A percentile compares a stretch with the other conserved stretches of the same genome.
These are phyloP conservation scores for Aeoliscus strigatus DNA, from an alignment of 2,797 vertebrate species.

Conservation along the genomic window DNA sequence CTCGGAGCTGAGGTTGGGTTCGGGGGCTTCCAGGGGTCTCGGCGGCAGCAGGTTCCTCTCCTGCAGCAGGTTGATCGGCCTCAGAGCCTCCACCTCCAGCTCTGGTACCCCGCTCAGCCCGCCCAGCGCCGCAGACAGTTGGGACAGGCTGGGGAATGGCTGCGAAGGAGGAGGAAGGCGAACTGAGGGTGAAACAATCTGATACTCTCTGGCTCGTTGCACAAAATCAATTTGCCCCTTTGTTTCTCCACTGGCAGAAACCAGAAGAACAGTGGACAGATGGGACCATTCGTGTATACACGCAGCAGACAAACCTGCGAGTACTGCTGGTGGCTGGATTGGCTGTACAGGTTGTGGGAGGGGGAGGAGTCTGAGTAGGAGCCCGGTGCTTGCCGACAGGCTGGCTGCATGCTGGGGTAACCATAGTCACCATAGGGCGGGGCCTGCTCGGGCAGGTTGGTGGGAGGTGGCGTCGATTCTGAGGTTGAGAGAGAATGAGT, in stretches of 20 bases:
- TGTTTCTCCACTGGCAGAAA: too few species aligned
- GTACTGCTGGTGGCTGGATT: conserved; percentile 66
- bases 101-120: conserved; percentile 87
- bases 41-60: conserved; percentile 87
- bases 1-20: conserved; percentile 89
- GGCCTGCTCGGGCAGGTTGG: conserved; percentile 69
- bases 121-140: conserved; percentile 86
- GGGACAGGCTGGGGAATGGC: conserved; percentile 86
- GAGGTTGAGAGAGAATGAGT: conserved; percentile 1
- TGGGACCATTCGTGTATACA: neutral
- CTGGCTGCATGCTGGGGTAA: conserved; percentile 83
- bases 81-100: conserved; percentile 85
- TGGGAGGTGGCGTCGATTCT: conserved; percentile 79
- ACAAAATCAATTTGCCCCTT: too few species aligned
- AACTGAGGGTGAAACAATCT: neutral
- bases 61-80: conserved; percentile 88
- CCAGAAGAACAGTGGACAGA: too few species aligned
- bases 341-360: conserved; percentile 43
- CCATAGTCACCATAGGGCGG: conserved; percentile 83
- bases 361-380: conserved; percentile 51
- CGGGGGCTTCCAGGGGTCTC: conserved; percentile 78
- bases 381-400: conserved; percentile 76
- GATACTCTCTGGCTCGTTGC: too few species aligned
- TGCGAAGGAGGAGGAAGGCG: conserved; percentile 31
- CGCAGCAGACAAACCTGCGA: conserved; percentile 59